Evolutionary conservation across 2,797 vertebrate species (phyloP).

Genomic region (Sarcophilus harrisii): DNA sequence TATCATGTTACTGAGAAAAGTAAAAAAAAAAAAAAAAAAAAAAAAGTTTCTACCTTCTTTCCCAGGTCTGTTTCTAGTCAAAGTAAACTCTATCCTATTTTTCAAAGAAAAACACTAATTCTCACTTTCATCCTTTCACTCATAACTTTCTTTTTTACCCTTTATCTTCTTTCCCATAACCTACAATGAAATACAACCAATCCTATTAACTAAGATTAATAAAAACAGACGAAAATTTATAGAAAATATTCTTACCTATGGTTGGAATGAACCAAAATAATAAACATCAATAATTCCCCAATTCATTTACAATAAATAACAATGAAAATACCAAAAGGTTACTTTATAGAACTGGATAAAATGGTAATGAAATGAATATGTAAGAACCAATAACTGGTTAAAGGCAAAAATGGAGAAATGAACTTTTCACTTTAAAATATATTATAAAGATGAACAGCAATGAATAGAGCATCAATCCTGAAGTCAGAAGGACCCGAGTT

Average conservation of each 20-base stretch:
- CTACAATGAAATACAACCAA: neutral
- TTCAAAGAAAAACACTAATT: neutral
- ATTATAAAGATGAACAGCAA: neutral
- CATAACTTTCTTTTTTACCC: neutral
- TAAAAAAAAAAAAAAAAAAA: neutral
- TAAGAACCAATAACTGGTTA: neutral
- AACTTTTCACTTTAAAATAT: neutral
- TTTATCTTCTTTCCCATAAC: neutral
- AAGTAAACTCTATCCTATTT: neutral
- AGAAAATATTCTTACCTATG: neutral
- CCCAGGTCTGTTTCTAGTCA: neutral
- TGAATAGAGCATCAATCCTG: too few species aligned
- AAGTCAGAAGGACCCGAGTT: too few species aligned
- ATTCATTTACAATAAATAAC: neutral
- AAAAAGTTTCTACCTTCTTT: conserved; percentile 33
- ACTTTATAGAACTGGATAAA: neutral
- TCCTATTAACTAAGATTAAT: neutral
- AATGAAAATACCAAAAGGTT: neutral
- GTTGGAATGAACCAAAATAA: neutral
- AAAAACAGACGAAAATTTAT: neutral
- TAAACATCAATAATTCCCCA: neutral
- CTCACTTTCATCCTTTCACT: conserved; percentile 37
- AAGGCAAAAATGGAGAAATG: neutral
- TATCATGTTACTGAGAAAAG: conserved; percentile 9
- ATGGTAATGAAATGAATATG: neutral